Evolutionary conservation across 1,140 invertebrate species (phyloP).

Genomic region (Drosophila repletoides): DNA sequence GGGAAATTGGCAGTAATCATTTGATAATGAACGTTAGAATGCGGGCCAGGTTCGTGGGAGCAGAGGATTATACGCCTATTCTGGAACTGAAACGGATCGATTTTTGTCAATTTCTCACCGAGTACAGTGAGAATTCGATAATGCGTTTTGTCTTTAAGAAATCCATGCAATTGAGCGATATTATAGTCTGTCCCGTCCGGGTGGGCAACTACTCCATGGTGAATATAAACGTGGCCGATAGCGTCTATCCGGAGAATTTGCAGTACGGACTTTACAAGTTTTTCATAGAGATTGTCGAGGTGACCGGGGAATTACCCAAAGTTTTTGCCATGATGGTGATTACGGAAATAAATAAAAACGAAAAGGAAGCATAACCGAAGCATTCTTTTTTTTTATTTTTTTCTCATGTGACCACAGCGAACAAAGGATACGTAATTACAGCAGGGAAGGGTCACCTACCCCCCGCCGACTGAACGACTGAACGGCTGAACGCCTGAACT

Average conservation of each 20-base stretch:
- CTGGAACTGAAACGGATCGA: slow-evolving; percentile 40
- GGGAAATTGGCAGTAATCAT: slow-evolving; percentile 58
- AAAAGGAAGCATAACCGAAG: not conserved
- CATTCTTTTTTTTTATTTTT: not conserved
- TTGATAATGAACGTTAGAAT: slow-evolving; percentile 52
- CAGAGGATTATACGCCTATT: slow-evolving; percentile 7
- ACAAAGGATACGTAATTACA: slow-evolving; percentile 61
- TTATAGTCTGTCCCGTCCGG: slow-evolving; percentile 40
- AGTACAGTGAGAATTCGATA: slow-evolving; percentile 14
- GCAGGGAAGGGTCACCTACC: slow-evolving; percentile 36
- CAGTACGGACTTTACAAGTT: slow-evolving; percentile 56
- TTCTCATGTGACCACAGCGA: not conserved
- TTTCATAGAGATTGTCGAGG: slow-evolving; percentile 55
- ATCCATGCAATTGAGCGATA: slow-evolving; percentile 24
- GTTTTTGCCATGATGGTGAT: slow-evolving; percentile 64
- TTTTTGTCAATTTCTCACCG: slow-evolving; percentile 47
- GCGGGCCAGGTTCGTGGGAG: not conserved
- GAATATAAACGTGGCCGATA: slow-evolving; percentile 25
- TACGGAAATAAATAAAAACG: slow-evolving; percentile 28
- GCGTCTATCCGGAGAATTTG: slow-evolving; percentile 35
- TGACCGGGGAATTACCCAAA: slow-evolving; percentile 52
- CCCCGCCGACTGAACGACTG: not conserved
- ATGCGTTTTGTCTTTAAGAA: slow-evolving; percentile 37
- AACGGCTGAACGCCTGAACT: slow-evolving; percentile 14
- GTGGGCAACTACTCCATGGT: slow-evolving; percentile 46